phyloP scores from a whole-genome alignment of 1,140 invertebrate species.

The Calephelis nemesis region DNA sequence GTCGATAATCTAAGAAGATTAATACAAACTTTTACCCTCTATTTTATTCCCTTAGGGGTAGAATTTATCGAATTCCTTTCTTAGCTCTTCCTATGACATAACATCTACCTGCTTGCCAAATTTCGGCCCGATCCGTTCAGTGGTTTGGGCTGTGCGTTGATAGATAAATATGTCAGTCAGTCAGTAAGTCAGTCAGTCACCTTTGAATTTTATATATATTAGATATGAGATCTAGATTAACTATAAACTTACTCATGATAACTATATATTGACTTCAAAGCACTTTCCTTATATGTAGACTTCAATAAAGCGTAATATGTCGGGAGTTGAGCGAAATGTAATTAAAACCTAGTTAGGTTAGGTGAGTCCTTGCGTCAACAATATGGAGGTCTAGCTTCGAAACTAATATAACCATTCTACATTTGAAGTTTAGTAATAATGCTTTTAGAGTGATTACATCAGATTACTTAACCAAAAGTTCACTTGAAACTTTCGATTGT shows the following conservation, averaged over 20 bases:
- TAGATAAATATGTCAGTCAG: no score
- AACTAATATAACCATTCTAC: constrained; percentile 38
- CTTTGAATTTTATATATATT: no score
- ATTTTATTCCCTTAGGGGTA: no score
- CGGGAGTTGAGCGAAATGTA: constrained; percentile 46
- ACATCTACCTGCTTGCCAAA: no score
- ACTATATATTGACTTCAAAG: constrained; percentile 8
- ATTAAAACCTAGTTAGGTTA: constrained; percentile 65
- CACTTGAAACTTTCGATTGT: neutral
- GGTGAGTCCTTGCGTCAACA: constrained; percentile 43
- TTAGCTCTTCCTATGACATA: no score
- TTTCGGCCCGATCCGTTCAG: no score
- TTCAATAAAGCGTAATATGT: constrained; percentile 11
- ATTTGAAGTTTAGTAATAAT: constrained; percentile 26
- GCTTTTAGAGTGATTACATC: constrained; percentile 33
- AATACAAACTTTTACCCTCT: no score
- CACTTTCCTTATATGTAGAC: constrained; percentile 28
- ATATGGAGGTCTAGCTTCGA: constrained; percentile 38
- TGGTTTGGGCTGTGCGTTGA: no score
- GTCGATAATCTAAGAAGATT: no score
- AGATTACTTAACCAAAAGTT: constrained; percentile 17
- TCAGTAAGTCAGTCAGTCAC: no score
- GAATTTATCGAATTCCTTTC: no score
- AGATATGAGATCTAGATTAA: no score
- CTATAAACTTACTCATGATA: neutral